Evolutionary conservation across 2,113 vertebrate genomes (phyloP), one percentile per base, ranked within the genome.

Genomic region (Brienomyrus longianalis): DNA sequence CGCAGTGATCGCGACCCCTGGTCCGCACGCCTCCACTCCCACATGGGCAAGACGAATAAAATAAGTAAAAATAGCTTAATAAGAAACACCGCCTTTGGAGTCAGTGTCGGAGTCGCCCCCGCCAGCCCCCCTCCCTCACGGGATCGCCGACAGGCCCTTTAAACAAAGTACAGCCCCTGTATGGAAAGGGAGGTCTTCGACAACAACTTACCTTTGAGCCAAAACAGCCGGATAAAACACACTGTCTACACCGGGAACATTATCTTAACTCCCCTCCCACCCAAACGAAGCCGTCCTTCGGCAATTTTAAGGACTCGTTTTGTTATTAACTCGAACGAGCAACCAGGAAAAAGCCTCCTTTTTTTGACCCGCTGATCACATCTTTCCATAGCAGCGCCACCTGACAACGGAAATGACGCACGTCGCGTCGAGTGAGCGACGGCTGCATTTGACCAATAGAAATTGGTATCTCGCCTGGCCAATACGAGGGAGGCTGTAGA

Each of bases 351-450:
- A 95, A 96, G 95, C 94, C 94, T 95, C 92, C 94, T 94, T 93
- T 94, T 83, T 90, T 54, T 93, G 87, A 93, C 92, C 90, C 92
- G 91, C 96, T 95, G 95, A 96, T 96, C 95, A 95, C 96, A 96
- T 96, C 96, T 96, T 96, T 96, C 96, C 96, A 96, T 95, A 96
- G 95, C 96, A 96, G 94, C 95, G 89, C 96, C 96, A 96, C 96
- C 96, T 96, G 96, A 96, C 96, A 96, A 96, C 96, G 96, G 96
- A 96, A 95, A 93, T 96, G 96, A 96, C 96, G 96, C 96, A 96
- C 74, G 83, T 89, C 77, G 56, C 66, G 83, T 90, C 70, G 56
- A 70, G 88, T 95, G 95, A 96, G 91, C 92, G 96, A 94, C 95
- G 92, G 93, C 77, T 0, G 2, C 9, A 1, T 0, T 74, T 90